Evolutionary conservation across 2,113 vertebrate genomes (phyloP).

Genomic region (Channa maculata): DNA sequence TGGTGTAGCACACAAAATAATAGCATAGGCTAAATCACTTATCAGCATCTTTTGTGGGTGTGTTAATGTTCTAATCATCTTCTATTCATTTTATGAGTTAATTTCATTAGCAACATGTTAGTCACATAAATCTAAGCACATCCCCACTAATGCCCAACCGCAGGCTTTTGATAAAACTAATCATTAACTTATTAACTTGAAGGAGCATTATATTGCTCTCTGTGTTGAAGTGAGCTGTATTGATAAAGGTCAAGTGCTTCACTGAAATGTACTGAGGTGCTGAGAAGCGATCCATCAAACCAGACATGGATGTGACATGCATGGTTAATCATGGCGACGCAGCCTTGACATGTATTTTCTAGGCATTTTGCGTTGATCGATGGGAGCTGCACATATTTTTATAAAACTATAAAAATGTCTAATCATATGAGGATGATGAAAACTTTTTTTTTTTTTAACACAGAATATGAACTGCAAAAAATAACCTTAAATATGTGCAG

Average conservation of each 20-base stretch:
- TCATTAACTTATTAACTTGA: constrained; percentile 65
- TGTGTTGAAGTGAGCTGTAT: constrained; percentile 66
- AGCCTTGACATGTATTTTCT: constrained; percentile 27
- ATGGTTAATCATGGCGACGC: constrained; percentile 55
- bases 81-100: constrained; percentile 38
- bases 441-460: not conserved
- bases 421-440: not conserved
- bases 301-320: constrained; percentile 53
- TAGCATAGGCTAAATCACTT: constrained; percentile 35
- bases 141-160: not conserved
- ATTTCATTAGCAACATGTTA: constrained; percentile 44
- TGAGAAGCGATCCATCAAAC: constrained; percentile 70
- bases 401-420: constrained; percentile 15
- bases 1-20: constrained; percentile 18
- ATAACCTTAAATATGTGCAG: too few relatives aligned
- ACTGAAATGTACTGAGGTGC: constrained; percentile 62
- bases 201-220: constrained; percentile 52
- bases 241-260: constrained; percentile 76
- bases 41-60: constrained; percentile 38
- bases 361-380: constrained; percentile 40
- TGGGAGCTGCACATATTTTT: constrained; percentile 8
- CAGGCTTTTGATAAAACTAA: constrained; percentile 50
- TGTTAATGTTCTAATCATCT: constrained; percentile 56
- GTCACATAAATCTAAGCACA: constrained; percentile 43
- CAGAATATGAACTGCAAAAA: too few relatives aligned